Evolutionary conservation across 2,113 vertebrate genomes (phyloP), one percentile per base, ranked within the genome.

Genomic region (Sarotherodon lohbergeri): DNA sequence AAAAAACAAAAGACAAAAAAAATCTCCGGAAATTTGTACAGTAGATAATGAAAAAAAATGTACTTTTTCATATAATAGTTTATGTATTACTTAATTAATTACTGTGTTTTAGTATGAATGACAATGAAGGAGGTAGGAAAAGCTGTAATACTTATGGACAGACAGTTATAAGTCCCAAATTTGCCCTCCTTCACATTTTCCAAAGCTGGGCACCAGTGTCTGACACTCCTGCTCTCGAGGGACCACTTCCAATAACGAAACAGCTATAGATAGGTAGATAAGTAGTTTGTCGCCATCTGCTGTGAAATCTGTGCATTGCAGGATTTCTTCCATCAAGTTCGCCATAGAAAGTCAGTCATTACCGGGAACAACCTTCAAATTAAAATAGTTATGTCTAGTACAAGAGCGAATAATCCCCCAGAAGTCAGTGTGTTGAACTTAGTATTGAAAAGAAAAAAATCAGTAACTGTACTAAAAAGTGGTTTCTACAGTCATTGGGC

Each of bases 261-360:
- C 66, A 27, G 14, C 0, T 46, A 17, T 9, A 1, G 1, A 71
- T 71, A 43, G 6, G 16, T 50, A n/a, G 46, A 78, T 78, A 78
- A 27, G 5, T 50, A 50, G 41, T 11, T 1, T 94, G 56, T 81
- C 81, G 78, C 88, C 92, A 79, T 50, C 89, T 91, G 63, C 85
- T 86, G 91, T 71, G 54, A 11, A 5, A 41, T 48, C 7, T 24
- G 19, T 9, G 63, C 5, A 68, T 12, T 81, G 54, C 29, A 9
- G 12, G 16, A 19, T 34, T 2, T 32, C 14, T 32, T 41, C 6
- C 22, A 34, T 82, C n/a, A 85, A 52, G 43, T 56, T 61, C 13
- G 4, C 6, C 14, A 10, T 3, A 50, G 32, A 52, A 27, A 52
- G 2, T 10, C 6, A 4, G 22, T n/a, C 22, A 10, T 24, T 14